A percentile compares a stretch with the other conserved stretches of the same genome.
These are phyloP conservation scores for Smittia aterrima DNA, from an alignment of 2,888 invertebrate species.

Conservation along the genomic window DNA sequence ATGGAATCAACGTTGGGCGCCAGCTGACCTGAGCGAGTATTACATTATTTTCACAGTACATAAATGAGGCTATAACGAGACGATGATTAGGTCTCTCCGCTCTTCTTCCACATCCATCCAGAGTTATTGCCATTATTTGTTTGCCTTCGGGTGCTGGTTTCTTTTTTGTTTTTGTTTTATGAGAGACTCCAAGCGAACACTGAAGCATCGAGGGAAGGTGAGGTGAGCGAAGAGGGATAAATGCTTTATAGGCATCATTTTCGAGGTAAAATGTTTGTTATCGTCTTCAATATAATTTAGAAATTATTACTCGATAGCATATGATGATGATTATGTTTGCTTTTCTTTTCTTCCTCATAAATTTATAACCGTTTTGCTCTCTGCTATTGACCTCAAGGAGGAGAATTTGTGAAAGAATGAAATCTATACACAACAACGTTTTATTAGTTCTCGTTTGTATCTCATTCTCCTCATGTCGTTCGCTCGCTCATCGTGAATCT, in stretches of 20 bases:
- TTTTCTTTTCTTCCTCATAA: slow-evolving; percentile 20
- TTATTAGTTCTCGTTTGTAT: background rate
- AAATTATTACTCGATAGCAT: slow-evolving; percentile 35
- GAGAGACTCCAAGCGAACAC: background rate
- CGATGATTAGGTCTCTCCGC: slow-evolving; percentile 39
- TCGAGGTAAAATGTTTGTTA: slow-evolving; percentile 5
- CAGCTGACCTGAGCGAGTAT: slow-evolving; percentile 35
- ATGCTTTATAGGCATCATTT: slow-evolving; percentile 2
- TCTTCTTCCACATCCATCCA: background rate
- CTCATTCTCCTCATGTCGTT: background rate
- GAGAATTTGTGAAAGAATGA: background rate
- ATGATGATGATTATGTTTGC: slow-evolving; percentile 29
- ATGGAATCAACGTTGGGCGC: slow-evolving; percentile 39
- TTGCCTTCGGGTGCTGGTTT: slow-evolving; percentile 28
- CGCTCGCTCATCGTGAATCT: background rate
- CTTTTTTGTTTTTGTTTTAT: background rate
- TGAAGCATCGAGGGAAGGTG: background rate
- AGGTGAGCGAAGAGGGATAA: background rate
- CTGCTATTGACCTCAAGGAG: slow-evolving; percentile 31
- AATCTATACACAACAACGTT: slow-evolving; percentile 9
- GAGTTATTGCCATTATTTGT: slow-evolving; percentile 19
- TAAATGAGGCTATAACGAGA: slow-evolving; percentile 41
- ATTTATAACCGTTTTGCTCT: slow-evolving; percentile 1
- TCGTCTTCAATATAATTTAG: slow-evolving; percentile 33
- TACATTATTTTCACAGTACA: slow-evolving; percentile 41